Evolutionary conservation across 2,797 vertebrate species (phyloP).

Genomic region (Psittacula derbiana): DNA sequence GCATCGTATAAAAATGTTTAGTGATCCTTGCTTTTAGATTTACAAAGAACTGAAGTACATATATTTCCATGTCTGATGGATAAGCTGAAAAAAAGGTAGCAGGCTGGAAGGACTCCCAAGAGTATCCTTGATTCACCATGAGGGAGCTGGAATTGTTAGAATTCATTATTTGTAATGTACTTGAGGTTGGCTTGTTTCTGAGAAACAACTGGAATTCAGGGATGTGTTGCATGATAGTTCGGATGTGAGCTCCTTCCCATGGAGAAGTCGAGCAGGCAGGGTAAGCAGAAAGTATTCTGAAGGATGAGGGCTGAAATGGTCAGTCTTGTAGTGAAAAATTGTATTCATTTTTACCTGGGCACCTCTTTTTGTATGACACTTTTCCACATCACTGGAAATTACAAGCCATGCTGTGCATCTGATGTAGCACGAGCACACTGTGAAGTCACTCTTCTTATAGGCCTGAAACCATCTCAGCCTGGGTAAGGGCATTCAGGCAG

Average conservation of each 20-base stretch:
- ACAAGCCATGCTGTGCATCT: not conserved
- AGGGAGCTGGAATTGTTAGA: not conserved
- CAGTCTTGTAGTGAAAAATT: not conserved
- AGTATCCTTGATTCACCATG: not conserved
- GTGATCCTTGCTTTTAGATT: not conserved
- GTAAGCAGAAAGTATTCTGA: not conserved
- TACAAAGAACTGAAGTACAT: not conserved
- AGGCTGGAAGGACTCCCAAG: not conserved
- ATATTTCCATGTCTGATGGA: not conserved
- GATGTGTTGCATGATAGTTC: not conserved
- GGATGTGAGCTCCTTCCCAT: not conserved
- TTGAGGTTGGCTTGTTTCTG: not conserved
- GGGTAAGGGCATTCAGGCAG: not conserved
- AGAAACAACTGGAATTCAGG: not conserved
- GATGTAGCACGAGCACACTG: fast-evolving
- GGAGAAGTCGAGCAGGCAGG: not conserved
- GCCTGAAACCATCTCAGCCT: not conserved
- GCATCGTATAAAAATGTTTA: not conserved
- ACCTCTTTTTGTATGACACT: not conserved
- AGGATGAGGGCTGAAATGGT: not conserved
- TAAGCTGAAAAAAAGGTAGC: not conserved
- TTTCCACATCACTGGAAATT: not conserved
- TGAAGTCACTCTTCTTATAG: not conserved
- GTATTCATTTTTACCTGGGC: not conserved
- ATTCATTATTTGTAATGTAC: not conserved